These are phyloP conservation scores for Paramormyrops hopkinsi DNA, from an alignment of 2,797 vertebrate genomes.

Conservation along the genomic window DNA sequence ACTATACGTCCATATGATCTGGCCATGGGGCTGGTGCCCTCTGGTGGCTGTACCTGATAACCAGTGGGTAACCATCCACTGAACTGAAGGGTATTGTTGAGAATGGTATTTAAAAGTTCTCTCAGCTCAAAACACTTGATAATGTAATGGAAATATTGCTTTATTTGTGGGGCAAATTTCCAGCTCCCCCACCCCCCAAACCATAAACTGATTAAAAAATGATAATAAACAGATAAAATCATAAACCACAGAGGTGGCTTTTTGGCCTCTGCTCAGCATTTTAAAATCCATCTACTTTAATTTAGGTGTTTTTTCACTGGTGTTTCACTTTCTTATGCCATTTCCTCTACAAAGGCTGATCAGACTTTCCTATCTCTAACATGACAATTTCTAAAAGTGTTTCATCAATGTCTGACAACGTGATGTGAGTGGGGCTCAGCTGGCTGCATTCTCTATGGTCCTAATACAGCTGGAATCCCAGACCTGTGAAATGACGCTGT, in stretches of 20 bases:
- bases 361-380: background rate
- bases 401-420: background rate
- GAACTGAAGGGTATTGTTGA: background rate
- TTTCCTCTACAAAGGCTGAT: background rate
- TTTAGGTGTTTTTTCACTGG: background rate
- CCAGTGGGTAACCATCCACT: background rate
- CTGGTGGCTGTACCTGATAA: background rate
- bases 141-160: background rate
- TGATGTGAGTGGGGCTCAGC: background rate
- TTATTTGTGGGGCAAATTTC: background rate
- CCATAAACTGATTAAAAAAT: background rate
- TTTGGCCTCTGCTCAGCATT: background rate
- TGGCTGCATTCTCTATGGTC: background rate
- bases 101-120: background rate
- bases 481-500: background rate
- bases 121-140: background rate
- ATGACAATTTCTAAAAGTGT: background rate
- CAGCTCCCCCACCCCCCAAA: background rate
- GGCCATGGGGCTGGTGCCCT: background rate
- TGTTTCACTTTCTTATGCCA: background rate
- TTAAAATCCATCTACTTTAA: background rate
- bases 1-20: conserved; percentile 74
- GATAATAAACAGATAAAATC: background rate
- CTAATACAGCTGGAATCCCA: background rate
- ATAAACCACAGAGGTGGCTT: background rate